phyloP scores from a whole-genome alignment of 2,888 invertebrate genomes.

The Rhorus exstirpatorius region DNA sequence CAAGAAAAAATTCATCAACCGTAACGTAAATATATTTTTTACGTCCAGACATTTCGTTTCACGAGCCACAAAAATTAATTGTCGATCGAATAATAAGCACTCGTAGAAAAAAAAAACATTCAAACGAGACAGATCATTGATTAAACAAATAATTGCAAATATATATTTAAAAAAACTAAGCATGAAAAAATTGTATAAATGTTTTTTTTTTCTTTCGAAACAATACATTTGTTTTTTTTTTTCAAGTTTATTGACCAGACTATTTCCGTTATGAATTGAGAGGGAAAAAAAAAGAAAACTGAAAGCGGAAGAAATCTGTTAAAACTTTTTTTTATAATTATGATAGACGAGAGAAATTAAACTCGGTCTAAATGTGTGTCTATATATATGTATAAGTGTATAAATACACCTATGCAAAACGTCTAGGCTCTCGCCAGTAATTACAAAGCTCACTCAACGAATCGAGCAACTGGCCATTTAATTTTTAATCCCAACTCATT shows the following conservation, averaged over 20 bases:
- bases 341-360: constrained; percentile 35
- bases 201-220: too few species aligned
- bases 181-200: too few species aligned
- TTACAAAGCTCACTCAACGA: constrained; percentile 18
- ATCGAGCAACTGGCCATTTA: constrained; percentile 36
- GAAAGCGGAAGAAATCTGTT: background rate
- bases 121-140: too few species aligned
- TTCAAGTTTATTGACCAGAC: background rate
- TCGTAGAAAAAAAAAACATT: too few species aligned
- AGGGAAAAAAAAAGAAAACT: background rate
- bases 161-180: too few species aligned
- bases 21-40: background rate
- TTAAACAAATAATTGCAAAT: too few species aligned
- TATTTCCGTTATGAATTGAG: background rate
- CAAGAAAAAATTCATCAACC: background rate
- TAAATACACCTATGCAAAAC: constrained; percentile 1
- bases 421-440: constrained; percentile 16
- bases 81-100: too few species aligned
- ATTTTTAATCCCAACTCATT: constrained; percentile 49
- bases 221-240: too few species aligned
- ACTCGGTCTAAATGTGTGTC: constrained; percentile 25
- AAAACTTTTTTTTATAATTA: background rate
- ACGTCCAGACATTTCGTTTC: background rate
- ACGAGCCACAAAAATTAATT: too few species aligned
- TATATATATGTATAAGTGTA: constrained; percentile 18